phyloP scores from a whole-genome alignment of 2,888 invertebrate species.

The Anagyrus pseudococci region DNA sequence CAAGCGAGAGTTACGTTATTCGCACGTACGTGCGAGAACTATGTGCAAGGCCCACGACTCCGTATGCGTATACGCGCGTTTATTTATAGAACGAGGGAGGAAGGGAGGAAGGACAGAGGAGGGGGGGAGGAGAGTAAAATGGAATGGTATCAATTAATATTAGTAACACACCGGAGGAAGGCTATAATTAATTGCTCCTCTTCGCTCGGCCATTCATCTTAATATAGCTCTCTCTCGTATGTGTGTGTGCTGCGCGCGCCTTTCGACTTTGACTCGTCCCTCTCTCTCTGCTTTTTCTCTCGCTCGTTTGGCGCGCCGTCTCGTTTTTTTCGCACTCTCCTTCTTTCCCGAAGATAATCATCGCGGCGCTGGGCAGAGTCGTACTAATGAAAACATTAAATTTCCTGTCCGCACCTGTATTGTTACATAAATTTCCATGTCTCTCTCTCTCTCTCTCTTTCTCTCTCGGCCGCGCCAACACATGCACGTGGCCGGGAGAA shows the following conservation, averaged over 20 bases:
- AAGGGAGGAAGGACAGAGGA: background rate
- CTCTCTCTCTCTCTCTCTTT: slow-evolving; percentile 5
- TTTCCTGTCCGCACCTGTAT: slow-evolving; percentile 36
- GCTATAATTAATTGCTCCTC: slow-evolving; percentile 50
- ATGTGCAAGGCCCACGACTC: slow-evolving; percentile 2
- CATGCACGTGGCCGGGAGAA: too few relatives aligned
- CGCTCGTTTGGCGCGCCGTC: slow-evolving; percentile 6
- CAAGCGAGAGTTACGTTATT: too few relatives aligned
- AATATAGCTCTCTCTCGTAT: slow-evolving; percentile 40
- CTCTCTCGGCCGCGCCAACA: slow-evolving; percentile 7
- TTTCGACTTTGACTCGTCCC: too few relatives aligned
- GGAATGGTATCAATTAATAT: slow-evolving; percentile 51
- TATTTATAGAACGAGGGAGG: slow-evolving; percentile 5
- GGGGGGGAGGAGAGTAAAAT: background rate
- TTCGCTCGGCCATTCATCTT: slow-evolving; percentile 49
- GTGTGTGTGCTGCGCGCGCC: background rate
- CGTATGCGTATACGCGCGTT: background rate
- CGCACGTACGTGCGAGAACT: too few relatives aligned
- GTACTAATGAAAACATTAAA: slow-evolving; percentile 51
- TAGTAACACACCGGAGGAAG: slow-evolving; percentile 50
- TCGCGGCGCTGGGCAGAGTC: slow-evolving; percentile 39
- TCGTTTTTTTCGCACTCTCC: slow-evolving; percentile 8
- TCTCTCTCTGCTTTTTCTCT: slow-evolving; percentile 14
- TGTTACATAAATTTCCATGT: slow-evolving; percentile 28
- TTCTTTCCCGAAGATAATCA: slow-evolving; percentile 45